Conservation (phyloP, 2,113 vertebrate genomes). For the Barnardius zonarius region DNA sequence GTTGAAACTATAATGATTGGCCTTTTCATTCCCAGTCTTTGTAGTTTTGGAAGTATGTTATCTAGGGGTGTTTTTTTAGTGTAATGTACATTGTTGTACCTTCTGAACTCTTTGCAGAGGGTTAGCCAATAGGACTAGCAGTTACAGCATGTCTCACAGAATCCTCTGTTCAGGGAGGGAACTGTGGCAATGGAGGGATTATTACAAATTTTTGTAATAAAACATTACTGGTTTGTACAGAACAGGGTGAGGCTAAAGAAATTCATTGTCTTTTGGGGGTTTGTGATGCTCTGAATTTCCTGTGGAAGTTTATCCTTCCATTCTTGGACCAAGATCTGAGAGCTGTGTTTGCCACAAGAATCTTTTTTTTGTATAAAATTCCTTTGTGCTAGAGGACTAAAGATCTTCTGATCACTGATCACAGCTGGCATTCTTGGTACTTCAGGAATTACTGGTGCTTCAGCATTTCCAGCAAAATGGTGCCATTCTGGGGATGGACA, state of each 20-base stretch:
- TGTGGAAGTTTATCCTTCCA: background rate
- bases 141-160: background rate
- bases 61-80: background rate
- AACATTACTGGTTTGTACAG: background rate
- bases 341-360: background rate
- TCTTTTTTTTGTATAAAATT: background rate
- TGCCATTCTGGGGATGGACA: background rate
- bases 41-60: background rate
- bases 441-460: background rate
- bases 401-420: background rate
- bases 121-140: background rate
- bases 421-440: background rate
- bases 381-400: background rate
- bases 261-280: background rate
- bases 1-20: background rate
- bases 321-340: background rate
- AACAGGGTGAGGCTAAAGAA: background rate
- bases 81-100: background rate
- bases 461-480: background rate
- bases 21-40: background rate
- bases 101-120: background rate
- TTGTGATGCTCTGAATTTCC: background rate
- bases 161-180: background rate
- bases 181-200: background rate
- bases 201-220: background rate